A percentile compares a stretch with the other conserved stretches of the same genome.
Conservation (phyloP, 2,113 vertebrate species). For the Apistogramma diplotaenia region DNA sequence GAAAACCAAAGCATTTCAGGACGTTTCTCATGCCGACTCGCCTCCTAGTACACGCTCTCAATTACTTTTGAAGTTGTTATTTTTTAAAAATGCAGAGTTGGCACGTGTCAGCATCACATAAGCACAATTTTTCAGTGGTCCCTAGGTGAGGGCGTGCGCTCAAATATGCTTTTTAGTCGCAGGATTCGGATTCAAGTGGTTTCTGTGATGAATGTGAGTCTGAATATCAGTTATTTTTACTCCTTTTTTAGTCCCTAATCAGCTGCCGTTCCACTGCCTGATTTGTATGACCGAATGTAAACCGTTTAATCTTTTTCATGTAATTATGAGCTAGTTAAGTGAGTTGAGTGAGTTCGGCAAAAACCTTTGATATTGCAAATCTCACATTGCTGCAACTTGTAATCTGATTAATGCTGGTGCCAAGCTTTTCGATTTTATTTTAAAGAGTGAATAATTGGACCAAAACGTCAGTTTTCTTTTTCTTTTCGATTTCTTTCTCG, state of each 20-base stretch:
- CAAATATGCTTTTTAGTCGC: background rate
- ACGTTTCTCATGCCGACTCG: background rate
- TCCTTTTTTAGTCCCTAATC: background rate
- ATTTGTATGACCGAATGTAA: background rate
- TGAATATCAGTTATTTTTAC: background rate
- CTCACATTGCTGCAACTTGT: background rate
- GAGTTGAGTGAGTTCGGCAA: too few species aligned
- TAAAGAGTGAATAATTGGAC: background rate
- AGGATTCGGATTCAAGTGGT: fast-evolving
- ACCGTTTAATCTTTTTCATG: background rate
- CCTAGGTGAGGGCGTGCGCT: fast-evolving
- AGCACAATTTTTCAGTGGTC: background rate
- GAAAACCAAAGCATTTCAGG: background rate
- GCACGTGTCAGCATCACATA: background rate
- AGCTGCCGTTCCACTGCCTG: fast-evolving
- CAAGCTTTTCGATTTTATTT: background rate
- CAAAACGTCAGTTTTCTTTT: background rate
- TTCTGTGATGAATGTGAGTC: background rate
- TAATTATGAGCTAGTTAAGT: too few species aligned
- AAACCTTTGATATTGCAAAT: fast-evolving
- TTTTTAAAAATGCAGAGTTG: background rate
- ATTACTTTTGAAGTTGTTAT: background rate
- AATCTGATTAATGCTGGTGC: background rate
- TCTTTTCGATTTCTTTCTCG: background rate
- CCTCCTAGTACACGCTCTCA: background rate